Percentiles rank a stretch among this genome's conserved stretches.
Evolutionary conservation across 2,797 vertebrate species (phyloP).

Genomic region (Crenuchus spilurus): DNA sequence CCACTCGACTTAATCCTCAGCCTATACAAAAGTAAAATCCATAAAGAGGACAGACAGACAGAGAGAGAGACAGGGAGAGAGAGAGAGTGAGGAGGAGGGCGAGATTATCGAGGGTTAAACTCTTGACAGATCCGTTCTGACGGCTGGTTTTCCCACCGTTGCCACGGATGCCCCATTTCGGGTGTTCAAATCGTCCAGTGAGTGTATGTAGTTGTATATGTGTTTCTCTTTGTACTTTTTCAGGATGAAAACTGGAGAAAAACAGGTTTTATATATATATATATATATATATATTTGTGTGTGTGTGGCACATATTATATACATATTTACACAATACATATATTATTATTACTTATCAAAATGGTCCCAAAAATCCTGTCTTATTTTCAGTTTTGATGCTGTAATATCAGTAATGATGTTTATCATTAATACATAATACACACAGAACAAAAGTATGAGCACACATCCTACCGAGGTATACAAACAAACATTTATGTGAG

Average conservation of each 20-base stretch:
- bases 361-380: too few species aligned
- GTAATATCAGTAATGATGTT: too few species aligned
- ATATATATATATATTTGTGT: background rate
- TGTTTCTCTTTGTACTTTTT: background rate
- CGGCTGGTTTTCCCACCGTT: constrained; percentile 80
- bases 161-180: constrained; percentile 71
- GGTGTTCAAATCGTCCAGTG: background rate
- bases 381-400: too few species aligned
- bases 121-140: constrained; percentile 82
- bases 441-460: too few species aligned
- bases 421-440: too few species aligned
- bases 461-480: background rate
- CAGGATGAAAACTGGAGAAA: background rate
- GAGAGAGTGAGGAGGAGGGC: constrained; percentile 27
- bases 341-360: too few species aligned
- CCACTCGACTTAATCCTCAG: constrained; percentile 81
- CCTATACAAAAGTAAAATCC: constrained; percentile 76
- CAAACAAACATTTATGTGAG: background rate
- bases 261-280: background rate
- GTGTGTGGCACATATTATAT: too few species aligned
- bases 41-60: constrained; percentile 65
- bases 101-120: constrained; percentile 60
- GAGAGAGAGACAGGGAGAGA: constrained; percentile 53
- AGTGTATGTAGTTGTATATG: background rate
- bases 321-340: too few species aligned